Conservation (phyloP, 2,113 vertebrate genomes). For the Sylvietta virens region DNA sequence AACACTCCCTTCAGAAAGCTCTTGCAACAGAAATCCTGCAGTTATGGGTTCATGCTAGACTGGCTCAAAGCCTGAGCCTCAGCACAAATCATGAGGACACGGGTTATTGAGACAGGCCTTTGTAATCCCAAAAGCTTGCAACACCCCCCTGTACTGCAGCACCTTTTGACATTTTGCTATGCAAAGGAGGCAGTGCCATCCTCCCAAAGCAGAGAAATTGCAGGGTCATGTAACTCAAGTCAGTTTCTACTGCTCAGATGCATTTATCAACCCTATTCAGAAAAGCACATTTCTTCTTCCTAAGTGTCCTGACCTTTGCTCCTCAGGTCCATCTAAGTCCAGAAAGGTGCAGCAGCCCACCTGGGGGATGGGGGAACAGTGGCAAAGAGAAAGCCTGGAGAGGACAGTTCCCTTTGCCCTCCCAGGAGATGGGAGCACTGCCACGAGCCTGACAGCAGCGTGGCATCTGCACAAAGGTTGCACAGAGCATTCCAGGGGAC, state of each 20-base stretch:
- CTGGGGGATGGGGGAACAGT: neutral
- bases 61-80: neutral
- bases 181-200: neutral
- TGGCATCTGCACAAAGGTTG: neutral
- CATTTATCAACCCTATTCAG: neutral
- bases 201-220: neutral
- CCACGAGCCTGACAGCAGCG: neutral
- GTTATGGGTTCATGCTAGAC: neutral
- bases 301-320: neutral
- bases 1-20: neutral
- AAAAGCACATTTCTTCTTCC: neutral
- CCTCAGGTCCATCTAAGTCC: neutral
- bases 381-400: neutral
- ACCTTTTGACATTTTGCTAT: neutral
- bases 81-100: neutral
- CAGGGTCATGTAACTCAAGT: neutral
- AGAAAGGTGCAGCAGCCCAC: neutral
- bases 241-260: neutral
- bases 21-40: neutral
- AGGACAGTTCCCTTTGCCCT: neutral
- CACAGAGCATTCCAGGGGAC: neutral
- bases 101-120: neutral
- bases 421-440: neutral
- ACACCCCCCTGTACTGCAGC: neutral
- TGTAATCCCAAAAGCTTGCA: neutral